Evolutionary conservation across 2,113 vertebrate genomes (phyloP), one percentile per base, ranked within the genome.

Genomic region (Hystrix cristata): DNA sequence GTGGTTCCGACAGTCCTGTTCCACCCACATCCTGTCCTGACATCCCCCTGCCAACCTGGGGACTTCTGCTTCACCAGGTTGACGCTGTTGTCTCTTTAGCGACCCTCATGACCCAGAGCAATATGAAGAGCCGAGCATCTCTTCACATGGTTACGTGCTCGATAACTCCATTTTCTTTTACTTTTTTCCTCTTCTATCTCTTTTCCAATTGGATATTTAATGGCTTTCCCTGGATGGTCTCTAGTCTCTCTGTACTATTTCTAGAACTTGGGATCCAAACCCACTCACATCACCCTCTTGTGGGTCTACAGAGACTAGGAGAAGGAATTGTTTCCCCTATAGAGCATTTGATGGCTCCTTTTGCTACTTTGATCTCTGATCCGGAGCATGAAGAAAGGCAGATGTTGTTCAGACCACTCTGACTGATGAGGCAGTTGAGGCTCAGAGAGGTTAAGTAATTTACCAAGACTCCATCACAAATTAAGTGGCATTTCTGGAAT

Each of bases 181-280:
- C 27, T 48, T 72, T 91, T 88, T 93, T 57, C 46, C 60, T 90
- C 60, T 71, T 71, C 84, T 72, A 12, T 13, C 18, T 57, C n/a
- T 64, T 81, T 94, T 69, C 46, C 46, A 88, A 31, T 27, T 86
- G 67, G 60, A 67, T 82, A 87, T 89, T 91, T 60, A 95, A 34
- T 43, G 38, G 23, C 12, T 53, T 95, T 23, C 34, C 21, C 16
- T 69, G 25, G 46, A 51, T 90, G 18, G 0, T 80, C 38, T 86
- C 82, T 94, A 19, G 29, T 84, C 65, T 96, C 57, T 69, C 29
- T 86, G 27, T 80, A 43, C 94, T 94, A 69, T 90, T 91, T 96
- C 90, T 76, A 62, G 91, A 91, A 89, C 7, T 74, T 53, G 7
- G 15, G 29, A 29, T 69, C 60, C 0, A 6, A 80, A 95, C 27